phyloP scores from a whole-genome alignment of 2,797 vertebrate genomes.

The Tapera naevia region DNA sequence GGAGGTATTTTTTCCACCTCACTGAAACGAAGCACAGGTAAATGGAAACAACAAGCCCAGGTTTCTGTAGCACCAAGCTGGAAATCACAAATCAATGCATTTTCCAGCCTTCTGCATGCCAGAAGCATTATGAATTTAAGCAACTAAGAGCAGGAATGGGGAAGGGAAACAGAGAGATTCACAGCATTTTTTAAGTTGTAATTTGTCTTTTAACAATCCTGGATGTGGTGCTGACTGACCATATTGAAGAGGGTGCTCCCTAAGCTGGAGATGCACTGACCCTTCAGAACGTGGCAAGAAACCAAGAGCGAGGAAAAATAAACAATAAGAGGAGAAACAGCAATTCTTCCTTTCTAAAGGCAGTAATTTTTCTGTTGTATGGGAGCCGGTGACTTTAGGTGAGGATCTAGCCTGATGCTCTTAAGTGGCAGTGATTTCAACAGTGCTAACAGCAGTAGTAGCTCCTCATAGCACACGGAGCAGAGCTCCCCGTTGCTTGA shows the following conservation, averaged over 20 bases:
- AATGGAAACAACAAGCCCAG: not conserved
- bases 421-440: not conserved
- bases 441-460: not conserved
- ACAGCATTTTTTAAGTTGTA: not conserved
- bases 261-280: not conserved
- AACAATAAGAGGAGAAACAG: not conserved
- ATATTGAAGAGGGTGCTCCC: not conserved
- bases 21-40: not conserved
- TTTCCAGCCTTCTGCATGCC: not conserved
- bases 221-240: not conserved
- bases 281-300: not conserved
- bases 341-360: not conserved
- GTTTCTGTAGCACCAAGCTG: not conserved
- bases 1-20: not conserved
- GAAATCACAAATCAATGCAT: not conserved
- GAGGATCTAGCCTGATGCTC: not conserved
- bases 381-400: not conserved
- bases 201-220: not conserved
- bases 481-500: rapidly evolving
- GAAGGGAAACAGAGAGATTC: not conserved
- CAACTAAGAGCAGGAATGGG: not conserved
- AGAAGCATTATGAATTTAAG: not conserved
- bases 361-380: not conserved
- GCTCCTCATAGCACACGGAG: rapidly evolving
- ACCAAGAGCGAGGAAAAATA: not conserved